Evolutionary conservation across 2,113 vertebrate genomes (phyloP), one percentile per base, ranked within the genome.

Genomic region (Meleagris gallopavo): DNA sequence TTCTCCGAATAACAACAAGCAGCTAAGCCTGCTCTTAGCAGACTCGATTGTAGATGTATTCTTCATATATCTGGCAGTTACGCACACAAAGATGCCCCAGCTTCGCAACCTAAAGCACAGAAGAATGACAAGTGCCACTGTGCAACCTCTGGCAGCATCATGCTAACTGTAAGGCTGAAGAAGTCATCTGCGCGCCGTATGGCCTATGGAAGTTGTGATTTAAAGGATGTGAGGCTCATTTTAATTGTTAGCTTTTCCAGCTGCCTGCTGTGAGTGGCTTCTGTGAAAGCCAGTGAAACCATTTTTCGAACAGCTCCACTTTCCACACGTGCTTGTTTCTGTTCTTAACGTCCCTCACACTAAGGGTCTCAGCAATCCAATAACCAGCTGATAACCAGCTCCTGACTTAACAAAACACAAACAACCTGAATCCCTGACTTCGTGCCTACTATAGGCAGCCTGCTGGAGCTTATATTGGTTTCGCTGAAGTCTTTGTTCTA

Each of bases 71-170:
- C 41, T 58, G 52, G 36, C 13, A 11, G 11, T 75, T 45, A 69
- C 8, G 30, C 60, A 66, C 22, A 66, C 1, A 8, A 58, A 50
- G 8, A 41, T 34, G 4, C 80, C 36, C 70, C 58, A 64, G 32
- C 29, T n/a, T 5, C 0, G 5, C 17, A 34, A 65, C 32, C 41
- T 52, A 7, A n/a, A 81, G n/a, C 4, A 5, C 0, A 0, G 13
- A 87, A 70, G 27, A 61, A 54, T 22, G 41, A 60, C 38, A 66
- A 10, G 30, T 20, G 55, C 4, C 36, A 5, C 46, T 5, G 54
- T 1, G 25, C 27, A 7, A 15, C 18, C 67, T 36, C 54, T 20
- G 25, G 86, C 43, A 91, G 57, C 20, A 30, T 11, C 24, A 2
- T 3, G 15, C n/a, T 24, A 50, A 75, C 24, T 54, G 1, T 7